Percentiles rank a stretch among this genome's conserved stretches.
These are phyloP conservation scores for Cephonodes hylas DNA, from an alignment of 2,888 invertebrate genomes.

Conservation along the genomic window DNA sequence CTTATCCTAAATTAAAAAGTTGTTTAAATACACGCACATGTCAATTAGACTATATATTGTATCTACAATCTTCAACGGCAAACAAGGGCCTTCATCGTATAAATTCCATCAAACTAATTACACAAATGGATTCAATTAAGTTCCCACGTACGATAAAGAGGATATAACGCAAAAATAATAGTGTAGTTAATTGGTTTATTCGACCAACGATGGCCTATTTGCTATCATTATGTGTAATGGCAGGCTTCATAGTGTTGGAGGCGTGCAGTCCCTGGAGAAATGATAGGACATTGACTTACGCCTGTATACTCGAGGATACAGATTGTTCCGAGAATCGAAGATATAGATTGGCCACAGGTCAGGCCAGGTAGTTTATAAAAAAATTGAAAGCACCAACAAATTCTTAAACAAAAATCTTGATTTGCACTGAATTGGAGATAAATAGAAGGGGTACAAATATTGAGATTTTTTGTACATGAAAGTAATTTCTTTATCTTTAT, in stretches of 20 bases:
- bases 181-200: neutral
- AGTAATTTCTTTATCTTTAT: neutral
- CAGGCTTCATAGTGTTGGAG: no score
- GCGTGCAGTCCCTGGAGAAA: no score
- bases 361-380: no score
- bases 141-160: conserved; percentile 7
- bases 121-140: conserved; percentile 11
- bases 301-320: no score
- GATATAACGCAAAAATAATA: neutral
- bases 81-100: conserved; percentile 2
- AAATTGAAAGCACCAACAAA: neutral
- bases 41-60: neutral
- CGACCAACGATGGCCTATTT: neutral
- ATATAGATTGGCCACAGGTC: no score
- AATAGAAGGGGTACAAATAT: neutral
- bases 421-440: neutral
- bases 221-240: no score
- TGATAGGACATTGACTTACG: no score
- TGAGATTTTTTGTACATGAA: neutral
- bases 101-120: conserved; percentile 11
- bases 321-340: no score
- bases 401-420: neutral
- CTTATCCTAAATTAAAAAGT: no score
- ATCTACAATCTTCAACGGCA: neutral
- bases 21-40: neutral